phyloP scores from a whole-genome alignment of 2,888 invertebrate species.

The Blastobasis lacticolella region DNA sequence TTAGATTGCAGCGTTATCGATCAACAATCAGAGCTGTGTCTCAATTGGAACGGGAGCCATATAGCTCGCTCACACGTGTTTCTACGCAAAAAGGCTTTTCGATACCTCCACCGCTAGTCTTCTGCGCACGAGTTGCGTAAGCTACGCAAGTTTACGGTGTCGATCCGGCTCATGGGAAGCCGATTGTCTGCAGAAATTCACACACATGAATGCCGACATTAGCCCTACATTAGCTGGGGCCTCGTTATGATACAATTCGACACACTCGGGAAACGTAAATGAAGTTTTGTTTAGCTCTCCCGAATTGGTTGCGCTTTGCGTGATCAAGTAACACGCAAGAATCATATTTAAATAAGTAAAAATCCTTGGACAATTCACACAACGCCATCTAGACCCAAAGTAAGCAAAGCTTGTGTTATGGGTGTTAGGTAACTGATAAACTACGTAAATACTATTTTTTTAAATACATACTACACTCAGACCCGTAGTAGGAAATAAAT shows the following conservation, averaged over 20 bases:
- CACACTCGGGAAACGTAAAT: slow-evolving; percentile 9
- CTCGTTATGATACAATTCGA: slow-evolving; percentile 28
- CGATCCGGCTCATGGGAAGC: slow-evolving; percentile 62
- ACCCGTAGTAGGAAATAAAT: too few relatives aligned
- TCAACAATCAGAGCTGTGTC: slow-evolving; percentile 17
- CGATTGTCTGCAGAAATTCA: slow-evolving; percentile 52
- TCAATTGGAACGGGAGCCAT: slow-evolving; percentile 41
- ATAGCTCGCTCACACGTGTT: slow-evolving; percentile 58
- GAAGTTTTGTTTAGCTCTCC: not conserved
- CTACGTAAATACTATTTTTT: too few relatives aligned
- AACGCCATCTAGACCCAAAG: too few relatives aligned
- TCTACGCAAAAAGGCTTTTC: slow-evolving; percentile 57
- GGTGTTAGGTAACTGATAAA: too few relatives aligned
- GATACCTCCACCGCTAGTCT: slow-evolving; percentile 53
- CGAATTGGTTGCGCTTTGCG: too few relatives aligned
- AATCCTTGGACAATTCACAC: too few relatives aligned
- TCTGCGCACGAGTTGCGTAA: slow-evolving; percentile 50
- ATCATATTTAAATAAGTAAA: too few relatives aligned
- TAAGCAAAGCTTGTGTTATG: too few relatives aligned
- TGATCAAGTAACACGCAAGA: too few relatives aligned
- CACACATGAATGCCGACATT: slow-evolving; percentile 58
- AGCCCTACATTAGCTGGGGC: slow-evolving; percentile 34
- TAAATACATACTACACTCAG: too few relatives aligned
- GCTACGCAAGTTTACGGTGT: slow-evolving; percentile 55
- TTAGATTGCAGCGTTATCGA: not conserved